Evolutionary conservation across 2,113 vertebrate species (phyloP).

Genomic region (Sinocyclocheilus anshuiensis): DNA sequence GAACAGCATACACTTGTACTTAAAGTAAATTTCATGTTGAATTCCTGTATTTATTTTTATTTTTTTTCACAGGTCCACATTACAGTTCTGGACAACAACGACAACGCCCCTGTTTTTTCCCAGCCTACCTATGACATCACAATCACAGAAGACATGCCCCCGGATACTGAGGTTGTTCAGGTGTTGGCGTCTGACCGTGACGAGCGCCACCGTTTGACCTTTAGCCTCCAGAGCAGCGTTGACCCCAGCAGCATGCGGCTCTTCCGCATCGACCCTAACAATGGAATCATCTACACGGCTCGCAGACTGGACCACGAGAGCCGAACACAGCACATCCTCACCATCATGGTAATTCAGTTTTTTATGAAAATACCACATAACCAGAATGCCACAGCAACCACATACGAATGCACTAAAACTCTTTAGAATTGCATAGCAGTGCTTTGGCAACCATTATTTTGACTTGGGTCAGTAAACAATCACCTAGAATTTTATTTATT

Average conservation of each 20-base stretch:
- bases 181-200: constrained; percentile 91
- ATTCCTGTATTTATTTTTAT: too few relatives aligned
- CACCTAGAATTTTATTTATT: too few relatives aligned
- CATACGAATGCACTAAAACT: too few relatives aligned
- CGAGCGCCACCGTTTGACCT: constrained; percentile 88
- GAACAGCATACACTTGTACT: too few relatives aligned
- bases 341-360: constrained; percentile 81
- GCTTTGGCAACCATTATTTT: too few relatives aligned
- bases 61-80: constrained; percentile 82
- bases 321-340: constrained; percentile 90
- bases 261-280: too few relatives aligned
- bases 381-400: too few relatives aligned
- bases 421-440: too few relatives aligned
- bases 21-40: too few relatives aligned
- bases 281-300: constrained; percentile 78
- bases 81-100: constrained; percentile 92
- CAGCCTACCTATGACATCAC: constrained; percentile 88
- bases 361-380: too few relatives aligned
- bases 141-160: constrained; percentile 88
- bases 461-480: too few relatives aligned
- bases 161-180: constrained; percentile 90
- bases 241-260: constrained; percentile 67
- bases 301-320: constrained; percentile 90
- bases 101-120: constrained; percentile 93
- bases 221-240: constrained; percentile 89